phyloP scores from a whole-genome alignment of 2,113 vertebrate species.

The Furnarius figulus region DNA sequence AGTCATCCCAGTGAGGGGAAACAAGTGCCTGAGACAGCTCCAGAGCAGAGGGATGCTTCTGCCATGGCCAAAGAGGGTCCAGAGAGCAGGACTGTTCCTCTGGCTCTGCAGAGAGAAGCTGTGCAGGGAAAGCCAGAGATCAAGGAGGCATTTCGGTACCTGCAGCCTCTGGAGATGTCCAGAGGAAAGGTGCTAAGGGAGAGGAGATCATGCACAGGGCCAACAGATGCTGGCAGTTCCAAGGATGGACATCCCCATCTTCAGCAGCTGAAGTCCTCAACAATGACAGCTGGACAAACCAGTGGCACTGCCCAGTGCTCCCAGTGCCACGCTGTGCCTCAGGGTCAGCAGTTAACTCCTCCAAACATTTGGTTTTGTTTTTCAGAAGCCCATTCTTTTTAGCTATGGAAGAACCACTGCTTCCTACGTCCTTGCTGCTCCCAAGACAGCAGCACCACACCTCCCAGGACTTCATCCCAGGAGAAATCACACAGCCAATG shows the following conservation, averaged over 20 bases:
- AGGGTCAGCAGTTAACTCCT: background rate
- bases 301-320: background rate
- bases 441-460: background rate
- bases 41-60: background rate
- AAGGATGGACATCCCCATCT: background rate
- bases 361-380: background rate
- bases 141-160: background rate
- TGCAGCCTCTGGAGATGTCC: background rate
- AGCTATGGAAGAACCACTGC: background rate
- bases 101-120: background rate
- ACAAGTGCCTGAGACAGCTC: background rate
- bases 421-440: background rate
- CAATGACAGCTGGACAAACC: background rate
- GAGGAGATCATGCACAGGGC: background rate
- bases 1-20: fast-evolving
- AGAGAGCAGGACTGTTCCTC: background rate
- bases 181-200: background rate
- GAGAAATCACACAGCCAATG: background rate
- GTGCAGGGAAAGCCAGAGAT: background rate
- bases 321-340: background rate
- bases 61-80: background rate
- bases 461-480: background rate
- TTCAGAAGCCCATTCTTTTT: background rate
- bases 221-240: background rate
- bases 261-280: background rate